phyloP scores from a whole-genome alignment of 2,797 vertebrate genomes.

The Champsocephalus gunnari region DNA sequence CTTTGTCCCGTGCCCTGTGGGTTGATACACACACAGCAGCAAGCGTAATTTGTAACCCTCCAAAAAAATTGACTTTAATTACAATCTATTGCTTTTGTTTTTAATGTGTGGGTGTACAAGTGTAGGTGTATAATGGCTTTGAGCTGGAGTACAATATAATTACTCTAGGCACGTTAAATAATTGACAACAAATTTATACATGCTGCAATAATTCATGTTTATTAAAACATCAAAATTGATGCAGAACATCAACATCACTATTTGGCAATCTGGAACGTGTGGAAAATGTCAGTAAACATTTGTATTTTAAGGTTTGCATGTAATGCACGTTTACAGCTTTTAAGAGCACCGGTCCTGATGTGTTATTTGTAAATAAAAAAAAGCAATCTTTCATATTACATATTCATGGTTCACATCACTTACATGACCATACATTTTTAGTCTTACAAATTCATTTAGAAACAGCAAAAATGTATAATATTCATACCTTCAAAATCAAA shows the following conservation, averaged over 20 bases:
- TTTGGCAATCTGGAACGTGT: conserved; percentile 82
- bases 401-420: conserved; percentile 58
- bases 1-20: conserved; percentile 36
- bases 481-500: conserved; percentile 32
- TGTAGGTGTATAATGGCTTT: conserved; percentile 58
- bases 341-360: conserved; percentile 20
- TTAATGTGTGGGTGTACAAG: conserved; percentile 54
- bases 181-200: conserved; percentile 67
- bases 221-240: conserved; percentile 77
- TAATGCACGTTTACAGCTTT: conserved; percentile 49
- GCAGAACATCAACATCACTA: conserved; percentile 65
- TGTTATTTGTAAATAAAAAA: conserved; percentile 32
- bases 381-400: conserved; percentile 25
- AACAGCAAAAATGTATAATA: conserved; percentile 49
- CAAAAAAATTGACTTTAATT: conserved; percentile 57
- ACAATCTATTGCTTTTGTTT: conserved; percentile 56
- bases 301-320: conserved; percentile 46
- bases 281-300: conserved; percentile 67
- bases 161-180: conserved; percentile 29
- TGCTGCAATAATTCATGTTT: conserved; percentile 81
- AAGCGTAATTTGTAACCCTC: conserved; percentile 33
- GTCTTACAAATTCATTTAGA: conserved; percentile 25
- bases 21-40: conserved; percentile 36
- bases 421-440: conserved; percentile 27
- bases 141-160: conserved; percentile 44